Percentiles rank a stretch among this genome's conserved stretches.
Conservation (phyloP, 2,113 vertebrate genomes). For the Phalacrocorax brasilianus region DNA sequence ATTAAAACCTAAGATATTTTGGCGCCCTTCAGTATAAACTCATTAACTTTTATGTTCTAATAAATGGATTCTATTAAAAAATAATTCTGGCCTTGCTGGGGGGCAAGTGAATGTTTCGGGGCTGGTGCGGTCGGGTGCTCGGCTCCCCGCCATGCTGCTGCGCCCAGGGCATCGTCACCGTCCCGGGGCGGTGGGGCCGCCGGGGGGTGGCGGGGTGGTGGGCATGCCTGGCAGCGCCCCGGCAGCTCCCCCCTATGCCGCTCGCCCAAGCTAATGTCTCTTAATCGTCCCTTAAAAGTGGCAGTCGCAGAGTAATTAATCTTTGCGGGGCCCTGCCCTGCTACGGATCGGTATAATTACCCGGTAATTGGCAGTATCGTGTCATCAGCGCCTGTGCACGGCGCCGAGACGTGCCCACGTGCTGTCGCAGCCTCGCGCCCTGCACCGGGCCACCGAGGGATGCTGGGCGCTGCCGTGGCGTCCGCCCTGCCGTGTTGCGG, state of each 20-base stretch:
- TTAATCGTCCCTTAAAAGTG: slow-evolving; percentile 61
- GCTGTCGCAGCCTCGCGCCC: rapidly evolving
- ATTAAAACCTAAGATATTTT: slow-evolving; percentile 80
- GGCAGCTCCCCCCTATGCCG: neutral
- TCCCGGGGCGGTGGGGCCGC: rapidly evolving
- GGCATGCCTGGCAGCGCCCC: neutral
- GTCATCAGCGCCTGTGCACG: slow-evolving; percentile 1
- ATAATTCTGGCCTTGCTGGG: slow-evolving; percentile 74
- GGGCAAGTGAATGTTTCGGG: slow-evolving; percentile 58
- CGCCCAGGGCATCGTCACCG: rapidly evolving
- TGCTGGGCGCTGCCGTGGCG: neutral
- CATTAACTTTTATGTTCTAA: slow-evolving; percentile 86
- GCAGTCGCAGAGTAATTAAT: slow-evolving; percentile 50
- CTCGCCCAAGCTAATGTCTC: neutral
- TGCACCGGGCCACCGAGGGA: rapidly evolving
- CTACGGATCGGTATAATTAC: slow-evolving; percentile 43
- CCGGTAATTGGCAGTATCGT: slow-evolving; percentile 50
- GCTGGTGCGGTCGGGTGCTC: neutral
- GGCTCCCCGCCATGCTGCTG: rapidly evolving
- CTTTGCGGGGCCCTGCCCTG: slow-evolving; percentile 51
- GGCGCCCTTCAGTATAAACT: slow-evolving; percentile 83
- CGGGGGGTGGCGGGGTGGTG: neutral
- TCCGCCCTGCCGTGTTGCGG: rapidly evolving
- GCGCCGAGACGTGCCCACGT: neutral
- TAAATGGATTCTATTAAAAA: slow-evolving; percentile 83